Conservation (phyloP, 2,797 vertebrate genomes). For the Pygocentrus nattereri region DNA sequence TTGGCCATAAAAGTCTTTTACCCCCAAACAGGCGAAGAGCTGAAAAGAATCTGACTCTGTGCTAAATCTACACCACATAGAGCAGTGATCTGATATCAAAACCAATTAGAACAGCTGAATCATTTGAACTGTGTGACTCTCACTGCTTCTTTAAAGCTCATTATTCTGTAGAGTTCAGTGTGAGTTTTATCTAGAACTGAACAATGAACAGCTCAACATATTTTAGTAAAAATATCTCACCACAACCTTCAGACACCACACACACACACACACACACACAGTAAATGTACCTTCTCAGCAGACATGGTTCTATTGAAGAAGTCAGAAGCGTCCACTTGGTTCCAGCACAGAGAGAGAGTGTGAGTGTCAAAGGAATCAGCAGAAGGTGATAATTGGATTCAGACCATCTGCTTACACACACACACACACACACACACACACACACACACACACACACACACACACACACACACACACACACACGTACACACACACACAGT, state of each 20-base stretch:
- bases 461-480: no score
- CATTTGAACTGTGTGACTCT: no score
- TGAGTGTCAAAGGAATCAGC: constrained; percentile 18
- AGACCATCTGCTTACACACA: constrained; percentile 22
- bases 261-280: not conserved
- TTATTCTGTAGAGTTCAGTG: no score
- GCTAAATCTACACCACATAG: no score
- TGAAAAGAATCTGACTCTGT: not conserved
- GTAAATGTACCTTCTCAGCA: constrained; percentile 57
- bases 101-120: no score
- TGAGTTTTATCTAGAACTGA: no score
- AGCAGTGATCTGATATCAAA: no score
- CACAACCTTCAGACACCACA: not conserved
- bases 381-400: constrained; percentile 62
- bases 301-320: constrained; percentile 51
- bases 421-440: constrained; percentile 3
- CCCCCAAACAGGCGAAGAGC: no score
- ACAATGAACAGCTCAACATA: no score
- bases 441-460: not conserved
- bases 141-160: no score
- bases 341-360: constrained; percentile 2
- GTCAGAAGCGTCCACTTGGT: not conserved
- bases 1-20: no score
- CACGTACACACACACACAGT: not conserved
- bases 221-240: no score